Evolutionary conservation across 2,113 vertebrate genomes (phyloP).

Genomic region (Salminus brasiliensis): DNA sequence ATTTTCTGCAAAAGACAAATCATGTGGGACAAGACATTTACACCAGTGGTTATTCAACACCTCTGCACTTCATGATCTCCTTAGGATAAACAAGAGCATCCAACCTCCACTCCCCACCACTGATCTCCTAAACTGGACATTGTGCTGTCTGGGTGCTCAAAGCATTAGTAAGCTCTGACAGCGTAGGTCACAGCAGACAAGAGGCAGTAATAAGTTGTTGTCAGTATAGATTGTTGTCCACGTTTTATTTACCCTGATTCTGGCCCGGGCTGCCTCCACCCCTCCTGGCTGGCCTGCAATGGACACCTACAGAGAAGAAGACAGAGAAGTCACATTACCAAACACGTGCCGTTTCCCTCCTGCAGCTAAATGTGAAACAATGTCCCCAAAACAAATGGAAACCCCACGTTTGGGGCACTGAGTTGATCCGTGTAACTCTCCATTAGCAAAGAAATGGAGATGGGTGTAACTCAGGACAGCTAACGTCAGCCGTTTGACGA

Average conservation of each 20-base stretch:
- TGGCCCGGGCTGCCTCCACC: conserved; percentile 86
- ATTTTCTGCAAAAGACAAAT: background rate
- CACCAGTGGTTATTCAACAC: background rate
- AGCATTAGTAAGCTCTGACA: background rate
- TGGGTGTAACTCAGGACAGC: background rate
- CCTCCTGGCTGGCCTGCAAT: conserved; percentile 89
- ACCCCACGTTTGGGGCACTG: background rate
- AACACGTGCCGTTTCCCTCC: background rate
- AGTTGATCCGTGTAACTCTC: background rate
- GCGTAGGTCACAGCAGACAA: background rate
- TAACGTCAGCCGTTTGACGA: background rate
- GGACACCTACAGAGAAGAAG: conserved; percentile 76
- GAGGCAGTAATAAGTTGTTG: conserved; percentile 13
- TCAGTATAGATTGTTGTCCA: background rate
- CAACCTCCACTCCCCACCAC: background rate
- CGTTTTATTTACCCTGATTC: conserved; percentile 82
- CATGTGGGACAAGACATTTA: background rate
- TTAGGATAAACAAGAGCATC: conserved; percentile 27
- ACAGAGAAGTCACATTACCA: conserved; percentile 6
- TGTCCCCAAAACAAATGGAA: background rate
- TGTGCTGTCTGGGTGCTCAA: background rate
- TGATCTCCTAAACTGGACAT: background rate
- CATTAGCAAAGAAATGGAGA: conserved; percentile 4
- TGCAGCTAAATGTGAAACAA: background rate
- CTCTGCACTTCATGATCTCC: background rate